Conservation (phyloP, 1,140 invertebrate species). For the Eupeodes corollae region DNA sequence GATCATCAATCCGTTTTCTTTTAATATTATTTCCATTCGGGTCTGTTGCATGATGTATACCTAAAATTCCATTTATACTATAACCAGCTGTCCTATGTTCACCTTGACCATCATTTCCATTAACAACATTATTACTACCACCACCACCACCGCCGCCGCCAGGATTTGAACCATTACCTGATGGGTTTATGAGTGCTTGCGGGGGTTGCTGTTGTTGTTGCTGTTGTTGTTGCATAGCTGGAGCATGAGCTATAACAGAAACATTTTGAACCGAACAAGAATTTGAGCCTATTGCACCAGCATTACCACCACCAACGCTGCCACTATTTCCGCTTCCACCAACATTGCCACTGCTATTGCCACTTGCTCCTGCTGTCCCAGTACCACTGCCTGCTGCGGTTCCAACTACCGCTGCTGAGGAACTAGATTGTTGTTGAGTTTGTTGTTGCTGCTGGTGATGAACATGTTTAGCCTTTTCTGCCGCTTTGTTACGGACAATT, state of each 20-base stretch:
- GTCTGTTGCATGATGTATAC: slow-evolving; percentile 60
- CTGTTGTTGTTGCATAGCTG: slow-evolving; percentile 52
- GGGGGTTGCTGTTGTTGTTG: slow-evolving; percentile 34
- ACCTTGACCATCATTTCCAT: slow-evolving; percentile 16
- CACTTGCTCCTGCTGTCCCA: slow-evolving; percentile 37
- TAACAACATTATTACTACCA: slow-evolving; percentile 8
- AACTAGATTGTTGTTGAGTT: slow-evolving; percentile 26
- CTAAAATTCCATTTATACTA: slow-evolving; percentile 91
- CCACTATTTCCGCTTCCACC: slow-evolving; percentile 10
- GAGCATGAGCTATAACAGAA: slow-evolving; percentile 57
- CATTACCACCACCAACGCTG: not conserved
- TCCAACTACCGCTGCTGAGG: slow-evolving; percentile 8
- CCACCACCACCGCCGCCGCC: slow-evolving; percentile 4
- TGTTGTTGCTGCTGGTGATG: slow-evolving; percentile 60
- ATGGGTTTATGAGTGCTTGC: slow-evolving; percentile 31
- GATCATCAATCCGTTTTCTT: slow-evolving; percentile 57
- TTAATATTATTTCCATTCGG: slow-evolving; percentile 60
- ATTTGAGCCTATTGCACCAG: slow-evolving; percentile 1
- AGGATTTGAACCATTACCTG: slow-evolving; percentile 7
- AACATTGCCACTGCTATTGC: slow-evolving; percentile 20
- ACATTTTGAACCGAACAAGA: not conserved
- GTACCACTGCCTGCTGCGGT: slow-evolving; percentile 16
- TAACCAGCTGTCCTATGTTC: slow-evolving; percentile 56
- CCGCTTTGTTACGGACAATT: slow-evolving; percentile 92
- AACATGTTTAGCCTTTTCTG: slow-evolving; percentile 87